Evolutionary conservation across 2,797 vertebrate species (phyloP).

Genomic region (Rallus crepitans): DNA sequence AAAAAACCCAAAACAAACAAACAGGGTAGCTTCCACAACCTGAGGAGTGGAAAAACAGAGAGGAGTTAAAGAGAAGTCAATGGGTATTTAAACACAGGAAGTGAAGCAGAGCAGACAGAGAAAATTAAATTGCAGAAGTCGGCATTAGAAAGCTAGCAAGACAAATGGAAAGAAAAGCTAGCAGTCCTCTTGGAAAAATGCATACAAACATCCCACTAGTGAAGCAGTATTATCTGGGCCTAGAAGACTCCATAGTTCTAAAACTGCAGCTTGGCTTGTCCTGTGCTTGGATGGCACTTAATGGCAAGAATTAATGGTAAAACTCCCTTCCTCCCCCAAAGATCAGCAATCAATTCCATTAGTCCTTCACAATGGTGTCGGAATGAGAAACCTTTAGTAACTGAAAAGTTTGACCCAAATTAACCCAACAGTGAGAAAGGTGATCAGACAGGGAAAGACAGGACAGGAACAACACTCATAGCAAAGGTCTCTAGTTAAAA

Average conservation of each 20-base stretch:
- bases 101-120: not conserved
- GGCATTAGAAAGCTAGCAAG: not conserved
- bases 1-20: not conserved
- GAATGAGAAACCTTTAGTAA: not conserved
- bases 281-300: not conserved
- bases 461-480: not conserved
- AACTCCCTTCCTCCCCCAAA: not conserved
- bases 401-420: not conserved
- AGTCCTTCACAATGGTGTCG: not conserved
- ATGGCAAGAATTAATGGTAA: not conserved
- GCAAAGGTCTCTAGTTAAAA: not conserved
- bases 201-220: not conserved
- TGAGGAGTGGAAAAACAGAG: not conserved
- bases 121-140: not conserved
- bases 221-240: not conserved
- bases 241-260: not conserved
- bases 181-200: not conserved
- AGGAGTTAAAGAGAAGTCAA: not conserved
- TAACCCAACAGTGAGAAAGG: not conserved
- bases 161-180: not conserved
- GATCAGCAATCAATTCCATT: not conserved
- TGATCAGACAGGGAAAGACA: accelerated
- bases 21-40: not conserved
- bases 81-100: not conserved
- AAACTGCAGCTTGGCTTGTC: not conserved